Percentiles rank a stretch among this genome's conserved stretches.
phyloP scores from a whole-genome alignment of 2,888 invertebrate species.

The Norana najaformis region DNA sequence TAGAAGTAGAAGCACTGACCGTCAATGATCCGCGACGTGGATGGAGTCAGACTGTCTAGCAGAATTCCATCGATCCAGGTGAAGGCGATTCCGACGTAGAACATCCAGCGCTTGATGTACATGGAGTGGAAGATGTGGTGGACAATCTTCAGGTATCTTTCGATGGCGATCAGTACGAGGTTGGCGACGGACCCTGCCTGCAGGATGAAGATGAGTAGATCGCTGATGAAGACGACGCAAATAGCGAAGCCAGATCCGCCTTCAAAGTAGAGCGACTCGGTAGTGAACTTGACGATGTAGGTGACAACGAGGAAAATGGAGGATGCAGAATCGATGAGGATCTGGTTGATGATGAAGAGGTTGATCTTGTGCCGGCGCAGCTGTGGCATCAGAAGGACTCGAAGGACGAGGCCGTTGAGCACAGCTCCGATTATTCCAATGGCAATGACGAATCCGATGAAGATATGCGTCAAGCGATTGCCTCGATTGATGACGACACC shows the following conservation, averaged over 20 bases:
- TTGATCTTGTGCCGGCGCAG: neutral
- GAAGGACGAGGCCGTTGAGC: neutral
- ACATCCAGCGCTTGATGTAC: neutral
- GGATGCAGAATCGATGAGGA: slow-evolving; percentile 17
- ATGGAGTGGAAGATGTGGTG: neutral
- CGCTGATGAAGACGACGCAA: neutral
- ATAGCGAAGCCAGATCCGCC: neutral
- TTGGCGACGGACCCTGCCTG: neutral
- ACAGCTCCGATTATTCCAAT: neutral
- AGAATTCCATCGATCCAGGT: slow-evolving; percentile 1
- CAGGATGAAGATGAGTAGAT: neutral
- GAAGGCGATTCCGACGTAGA: slow-evolving; percentile 16
- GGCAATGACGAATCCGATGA: neutral
- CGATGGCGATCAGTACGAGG: slow-evolving; percentile 6
- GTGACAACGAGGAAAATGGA: neutral
- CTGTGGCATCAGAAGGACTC: neutral
- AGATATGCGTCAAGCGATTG: neutral
- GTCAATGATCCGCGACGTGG: neutral
- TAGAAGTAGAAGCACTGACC: slow-evolving; percentile 1
- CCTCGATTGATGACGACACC: neutral
- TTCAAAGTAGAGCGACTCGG: neutral
- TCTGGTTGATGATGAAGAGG: slow-evolving; percentile 16
- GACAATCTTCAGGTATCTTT: neutral
- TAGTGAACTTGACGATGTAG: neutral
- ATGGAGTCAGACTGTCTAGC: neutral